These are phyloP conservation scores for Cliona cf. orientalis DNA, from an alignment of 37 sponge, comb jelly and placozoan species.

Conservation along the genomic window DNA sequence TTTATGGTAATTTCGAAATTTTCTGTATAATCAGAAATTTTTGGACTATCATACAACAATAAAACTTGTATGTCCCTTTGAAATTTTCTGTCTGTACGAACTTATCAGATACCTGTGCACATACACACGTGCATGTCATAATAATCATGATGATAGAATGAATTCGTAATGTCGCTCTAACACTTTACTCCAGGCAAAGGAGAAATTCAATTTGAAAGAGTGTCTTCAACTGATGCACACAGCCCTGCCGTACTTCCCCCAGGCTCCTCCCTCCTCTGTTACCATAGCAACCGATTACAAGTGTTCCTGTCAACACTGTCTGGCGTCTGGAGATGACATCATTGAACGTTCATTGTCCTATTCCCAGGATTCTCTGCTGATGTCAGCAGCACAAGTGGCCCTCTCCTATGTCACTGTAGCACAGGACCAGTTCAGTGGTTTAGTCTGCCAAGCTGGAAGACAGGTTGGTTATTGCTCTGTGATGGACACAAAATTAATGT, in stretches of 20 bases:
- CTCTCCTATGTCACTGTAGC: slow-evolving; percentile 12
- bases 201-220: slow-evolving; percentile 42
- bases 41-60: no score
- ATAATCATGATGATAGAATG: no score
- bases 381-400: not conserved
- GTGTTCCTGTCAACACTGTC: not conserved
- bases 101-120: no score
- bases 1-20: no score
- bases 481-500: no score
- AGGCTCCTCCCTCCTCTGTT: not conserved
- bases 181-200: slow-evolving; percentile 26
- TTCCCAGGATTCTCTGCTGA: slow-evolving; percentile 1
- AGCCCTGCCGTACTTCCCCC: slow-evolving; percentile 16
- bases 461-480: no score
- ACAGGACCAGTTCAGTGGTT: slow-evolving; percentile 58
- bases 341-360: no score
- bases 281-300: not conserved
- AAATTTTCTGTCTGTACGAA: no score
- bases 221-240: slow-evolving; percentile 14
- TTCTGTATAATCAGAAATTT: no score
- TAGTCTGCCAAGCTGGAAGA: slow-evolving; percentile 12
- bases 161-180: not conserved
- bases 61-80: no score
- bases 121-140: no score
- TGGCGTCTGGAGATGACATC: no score